Conservation (phyloP, 2,888 invertebrate species). For the Epirrhoe tristata region DNA sequence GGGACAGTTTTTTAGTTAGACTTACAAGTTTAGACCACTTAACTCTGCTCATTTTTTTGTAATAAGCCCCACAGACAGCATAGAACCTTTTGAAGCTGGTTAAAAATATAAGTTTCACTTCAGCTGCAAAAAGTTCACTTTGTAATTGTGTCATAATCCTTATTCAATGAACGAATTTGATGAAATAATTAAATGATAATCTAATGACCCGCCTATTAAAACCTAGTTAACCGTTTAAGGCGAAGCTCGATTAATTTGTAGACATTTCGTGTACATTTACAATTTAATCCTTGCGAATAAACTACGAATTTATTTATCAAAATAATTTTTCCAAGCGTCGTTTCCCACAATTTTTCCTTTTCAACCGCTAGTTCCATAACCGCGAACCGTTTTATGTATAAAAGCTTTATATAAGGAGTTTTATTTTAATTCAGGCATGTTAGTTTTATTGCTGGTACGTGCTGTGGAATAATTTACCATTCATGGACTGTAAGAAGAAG, state of each 20-base stretch:
- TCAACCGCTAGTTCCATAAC: conserved; percentile 12
- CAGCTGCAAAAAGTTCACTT: too few relatives aligned
- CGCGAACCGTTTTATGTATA: neutral
- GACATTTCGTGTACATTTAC: conserved; percentile 20
- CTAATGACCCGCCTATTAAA: neutral
- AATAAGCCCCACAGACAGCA: too few relatives aligned
- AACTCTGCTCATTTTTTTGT: too few relatives aligned
- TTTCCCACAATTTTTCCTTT: conserved; percentile 6
- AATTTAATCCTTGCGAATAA: conserved; percentile 26
- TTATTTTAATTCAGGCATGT: conserved; percentile 11
- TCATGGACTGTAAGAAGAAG: conserved; percentile 8
- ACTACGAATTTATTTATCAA: conserved; percentile 2
- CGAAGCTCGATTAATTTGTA: conserved; percentile 25
- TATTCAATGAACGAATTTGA: neutral
- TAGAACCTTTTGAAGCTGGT: too few relatives aligned
- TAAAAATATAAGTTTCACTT: too few relatives aligned
- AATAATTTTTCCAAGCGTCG: neutral
- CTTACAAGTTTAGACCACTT: too few relatives aligned
- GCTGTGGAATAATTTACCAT: conserved; percentile 16
- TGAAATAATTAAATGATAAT: conserved; percentile 1
- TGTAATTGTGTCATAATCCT: neutral
- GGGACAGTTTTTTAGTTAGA: too few relatives aligned
- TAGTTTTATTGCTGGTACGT: conserved; percentile 13
- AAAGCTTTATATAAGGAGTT: conserved; percentile 9
- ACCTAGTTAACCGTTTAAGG: conserved; percentile 6